phyloP scores from a whole-genome alignment of 2,797 vertebrate species.

The Pipistrellus pygmaeus region DNA sequence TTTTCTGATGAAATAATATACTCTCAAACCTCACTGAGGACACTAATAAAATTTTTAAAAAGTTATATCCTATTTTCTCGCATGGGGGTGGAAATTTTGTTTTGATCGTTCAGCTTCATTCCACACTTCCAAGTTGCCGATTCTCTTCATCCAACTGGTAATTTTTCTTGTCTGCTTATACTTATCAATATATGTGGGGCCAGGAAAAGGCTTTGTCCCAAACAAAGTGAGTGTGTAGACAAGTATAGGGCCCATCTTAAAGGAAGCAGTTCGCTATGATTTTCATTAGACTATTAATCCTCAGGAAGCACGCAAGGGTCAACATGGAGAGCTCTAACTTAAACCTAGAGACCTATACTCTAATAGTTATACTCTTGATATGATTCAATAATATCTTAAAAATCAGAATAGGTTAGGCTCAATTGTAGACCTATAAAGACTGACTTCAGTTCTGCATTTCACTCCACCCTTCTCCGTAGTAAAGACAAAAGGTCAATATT shows the following conservation, averaged over 20 bases:
- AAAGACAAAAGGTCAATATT: conserved; percentile 66
- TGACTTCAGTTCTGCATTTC: conserved; percentile 56
- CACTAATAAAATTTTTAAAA: conserved; percentile 38
- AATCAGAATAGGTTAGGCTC: not conserved
- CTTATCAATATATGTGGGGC: not conserved
- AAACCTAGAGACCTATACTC: conserved; percentile 10
- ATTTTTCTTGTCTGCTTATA: conserved; percentile 40
- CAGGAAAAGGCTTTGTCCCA: not conserved
- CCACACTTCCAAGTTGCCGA: not conserved
- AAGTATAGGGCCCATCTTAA: not conserved
- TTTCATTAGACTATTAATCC: conserved; percentile 17
- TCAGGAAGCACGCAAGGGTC: not conserved
- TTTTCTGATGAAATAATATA: conserved; percentile 39
- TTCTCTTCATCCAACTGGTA: conserved; percentile 5
- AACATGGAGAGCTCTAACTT: not conserved
- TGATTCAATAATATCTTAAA: conserved; percentile 47
- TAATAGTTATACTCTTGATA: not conserved
- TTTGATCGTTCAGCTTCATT: conserved; percentile 25
- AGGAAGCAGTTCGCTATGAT: not conserved
- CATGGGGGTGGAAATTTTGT: not conserved
- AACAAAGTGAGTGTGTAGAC: not conserved
- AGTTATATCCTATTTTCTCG: conserved; percentile 44
- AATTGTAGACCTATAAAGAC: conserved; percentile 22
- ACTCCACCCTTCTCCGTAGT: not conserved
- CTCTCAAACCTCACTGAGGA: conserved; percentile 40